phyloP scores from a whole-genome alignment of 1,140 invertebrate genomes.

The Camponotus vicinus region DNA sequence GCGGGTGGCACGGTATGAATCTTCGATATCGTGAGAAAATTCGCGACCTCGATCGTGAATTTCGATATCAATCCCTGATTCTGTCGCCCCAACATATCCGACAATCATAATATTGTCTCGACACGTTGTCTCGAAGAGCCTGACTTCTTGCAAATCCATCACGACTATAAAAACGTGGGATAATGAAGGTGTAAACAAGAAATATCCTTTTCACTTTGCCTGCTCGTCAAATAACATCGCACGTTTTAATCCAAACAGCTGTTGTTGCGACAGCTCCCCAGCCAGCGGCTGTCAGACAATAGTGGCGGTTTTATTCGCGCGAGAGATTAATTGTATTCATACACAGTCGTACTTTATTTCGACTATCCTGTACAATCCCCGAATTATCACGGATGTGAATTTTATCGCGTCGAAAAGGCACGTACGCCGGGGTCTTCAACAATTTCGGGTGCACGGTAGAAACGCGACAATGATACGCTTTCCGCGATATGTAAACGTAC shows the following conservation, averaged over 20 bases:
- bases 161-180: background rate
- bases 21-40: slow-evolving; percentile 69
- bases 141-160: background rate
- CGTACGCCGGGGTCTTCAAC: background rate
- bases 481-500: background rate
- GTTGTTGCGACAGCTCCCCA: background rate
- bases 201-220: background rate
- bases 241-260: background rate
- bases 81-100: background rate
- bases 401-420: background rate
- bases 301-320: background rate
- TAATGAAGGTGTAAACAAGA: background rate
- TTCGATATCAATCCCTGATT: slow-evolving; percentile 50
- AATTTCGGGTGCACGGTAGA: background rate
- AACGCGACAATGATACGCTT: slow-evolving; percentile 10
- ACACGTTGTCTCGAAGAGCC: too few relatives aligned
- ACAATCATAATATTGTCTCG: background rate
- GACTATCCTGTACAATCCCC: background rate
- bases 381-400: background rate
- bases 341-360: background rate
- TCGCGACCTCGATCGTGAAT: slow-evolving; percentile 21
- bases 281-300: background rate
- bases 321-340: background rate
- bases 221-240: background rate
- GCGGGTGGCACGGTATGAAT: slow-evolving; percentile 34